These are phyloP conservation scores for Schizaphis graminum DNA, from an alignment of 2,888 invertebrate species.

Conservation along the genomic window DNA sequence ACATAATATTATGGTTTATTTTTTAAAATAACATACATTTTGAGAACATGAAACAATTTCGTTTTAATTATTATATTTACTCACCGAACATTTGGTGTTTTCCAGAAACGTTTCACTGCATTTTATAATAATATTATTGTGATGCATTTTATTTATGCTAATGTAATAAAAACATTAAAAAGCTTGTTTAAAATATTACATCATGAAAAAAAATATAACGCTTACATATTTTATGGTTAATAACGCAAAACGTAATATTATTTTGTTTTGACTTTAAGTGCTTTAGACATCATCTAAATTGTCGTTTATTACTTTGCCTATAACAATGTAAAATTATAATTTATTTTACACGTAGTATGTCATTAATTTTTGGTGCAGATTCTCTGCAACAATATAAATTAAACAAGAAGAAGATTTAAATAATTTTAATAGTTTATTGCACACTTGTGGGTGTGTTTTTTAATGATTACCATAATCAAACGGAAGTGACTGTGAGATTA, in stretches of 20 bases:
- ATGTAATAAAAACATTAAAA: constrained; percentile 33
- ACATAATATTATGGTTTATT: neutral
- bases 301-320: constrained; percentile 11
- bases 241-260: constrained; percentile 43
- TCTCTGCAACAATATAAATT: neutral
- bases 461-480: neutral
- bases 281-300: constrained; percentile 31
- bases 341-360: neutral
- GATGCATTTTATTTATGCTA: constrained; percentile 15
- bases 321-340: constrained; percentile 5
- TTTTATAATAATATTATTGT: neutral
- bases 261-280: constrained; percentile 48
- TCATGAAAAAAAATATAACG: neutral
- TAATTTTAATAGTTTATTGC: neutral
- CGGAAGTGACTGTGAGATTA: neutral
- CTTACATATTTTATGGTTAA: constrained; percentile 45
- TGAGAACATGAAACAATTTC: neutral
- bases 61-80: constrained; percentile 4
- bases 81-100: neutral
- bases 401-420: neutral
- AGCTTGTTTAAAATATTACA: neutral
- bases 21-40: neutral
- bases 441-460: neutral
- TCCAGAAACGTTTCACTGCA: neutral
- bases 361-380: constrained; percentile 18